Evolutionary conservation across 2,113 vertebrate genomes (phyloP).

Genomic region (Lucifuga dentata): DNA sequence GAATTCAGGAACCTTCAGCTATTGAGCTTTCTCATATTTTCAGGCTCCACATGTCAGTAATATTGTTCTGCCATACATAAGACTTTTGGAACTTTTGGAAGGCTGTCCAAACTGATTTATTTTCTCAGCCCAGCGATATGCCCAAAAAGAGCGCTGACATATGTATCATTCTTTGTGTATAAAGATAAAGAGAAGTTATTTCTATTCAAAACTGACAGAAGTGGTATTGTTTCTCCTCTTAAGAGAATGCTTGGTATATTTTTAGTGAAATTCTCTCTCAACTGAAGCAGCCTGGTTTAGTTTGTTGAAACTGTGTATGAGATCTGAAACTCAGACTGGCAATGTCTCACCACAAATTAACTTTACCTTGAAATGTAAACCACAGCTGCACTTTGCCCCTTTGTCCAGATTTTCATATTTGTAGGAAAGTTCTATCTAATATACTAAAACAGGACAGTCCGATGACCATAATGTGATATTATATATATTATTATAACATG

Average conservation of each 20-base stretch:
- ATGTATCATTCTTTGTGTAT: constrained; percentile 25
- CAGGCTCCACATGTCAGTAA: constrained; percentile 36
- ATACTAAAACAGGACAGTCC: no score
- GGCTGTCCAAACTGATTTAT: constrained; percentile 49
- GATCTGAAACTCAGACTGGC: constrained; percentile 17
- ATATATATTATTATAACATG: no score
- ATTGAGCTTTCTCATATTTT: constrained; percentile 23
- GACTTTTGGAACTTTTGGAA: constrained; percentile 47
- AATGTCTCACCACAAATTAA: constrained; percentile 28
- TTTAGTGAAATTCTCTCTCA: constrained; percentile 23
- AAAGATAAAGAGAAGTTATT: constrained; percentile 32
- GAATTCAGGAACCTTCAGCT: not conserved
- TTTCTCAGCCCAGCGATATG: constrained; percentile 30
- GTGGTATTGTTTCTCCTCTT: constrained; percentile 11
- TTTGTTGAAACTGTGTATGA: constrained; percentile 12
- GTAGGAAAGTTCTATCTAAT: constrained; percentile 17
- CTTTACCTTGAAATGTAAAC: constrained; percentile 16
- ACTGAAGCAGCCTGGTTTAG: constrained; percentile 11
- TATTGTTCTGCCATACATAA: constrained; percentile 42
- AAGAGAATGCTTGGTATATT: constrained; percentile 39
- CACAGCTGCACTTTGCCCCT: constrained; percentile 3
- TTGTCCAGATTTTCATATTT: constrained; percentile 6
- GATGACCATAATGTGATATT: no score
- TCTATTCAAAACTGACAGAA: constrained; percentile 27
- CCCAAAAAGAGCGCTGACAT: constrained; percentile 31